Evolutionary conservation across 2,797 vertebrate species (phyloP).

Genomic region (Crocidura indochinensis): DNA sequence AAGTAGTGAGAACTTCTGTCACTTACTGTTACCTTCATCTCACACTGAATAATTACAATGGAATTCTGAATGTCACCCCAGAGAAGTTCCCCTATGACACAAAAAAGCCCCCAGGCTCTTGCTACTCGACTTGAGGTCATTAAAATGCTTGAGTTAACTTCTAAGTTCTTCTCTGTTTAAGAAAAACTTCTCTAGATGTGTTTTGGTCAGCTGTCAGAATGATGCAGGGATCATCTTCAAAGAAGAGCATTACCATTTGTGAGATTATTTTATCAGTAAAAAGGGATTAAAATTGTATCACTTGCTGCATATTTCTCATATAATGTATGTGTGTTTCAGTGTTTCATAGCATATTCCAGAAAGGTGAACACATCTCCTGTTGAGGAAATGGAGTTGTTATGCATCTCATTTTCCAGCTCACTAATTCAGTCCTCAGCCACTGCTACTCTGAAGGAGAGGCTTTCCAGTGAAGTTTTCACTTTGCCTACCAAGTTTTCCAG

Average conservation of each 20-base stretch:
- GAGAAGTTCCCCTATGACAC: conserved; percentile 62
- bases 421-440: no score
- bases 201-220: conserved; percentile 19
- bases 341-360: not conserved
- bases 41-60: conserved; percentile 2
- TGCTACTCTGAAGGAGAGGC: no score
- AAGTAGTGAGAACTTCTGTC: conserved; percentile 58
- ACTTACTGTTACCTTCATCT: conserved; percentile 43
- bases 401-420: no score
- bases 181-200: not conserved
- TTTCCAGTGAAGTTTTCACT: no score
- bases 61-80: conserved; percentile 28
- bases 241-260: conserved; percentile 1
- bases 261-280: not conserved
- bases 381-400: not conserved
- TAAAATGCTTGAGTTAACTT: conserved; percentile 72
- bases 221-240: not conserved
- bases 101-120: conserved; percentile 73
- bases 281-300: not conserved
- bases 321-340: conserved; percentile 10
- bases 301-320: conserved; percentile 31
- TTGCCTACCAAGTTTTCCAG: no score
- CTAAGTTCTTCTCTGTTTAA: conserved; percentile 62
- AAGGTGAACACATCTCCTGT: not conserved
- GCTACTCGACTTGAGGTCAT: conserved; percentile 47